These are phyloP conservation scores for Acleris laterana DNA, from an alignment of 2,888 invertebrate species.

Conservation along the genomic window DNA sequence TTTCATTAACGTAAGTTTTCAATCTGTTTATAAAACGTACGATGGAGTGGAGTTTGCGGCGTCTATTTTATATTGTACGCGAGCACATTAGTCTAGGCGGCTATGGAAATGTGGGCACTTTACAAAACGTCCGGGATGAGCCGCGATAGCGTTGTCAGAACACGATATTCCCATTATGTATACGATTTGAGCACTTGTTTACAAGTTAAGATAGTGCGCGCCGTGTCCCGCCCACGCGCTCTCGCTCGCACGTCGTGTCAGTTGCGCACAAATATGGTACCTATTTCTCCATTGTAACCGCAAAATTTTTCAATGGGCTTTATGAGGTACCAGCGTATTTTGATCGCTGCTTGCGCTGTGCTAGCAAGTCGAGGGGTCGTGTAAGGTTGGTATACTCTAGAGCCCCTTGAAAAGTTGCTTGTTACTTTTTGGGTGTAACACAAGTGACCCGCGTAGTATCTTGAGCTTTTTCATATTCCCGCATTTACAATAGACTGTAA, in stretches of 20 bases:
- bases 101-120: conserved; percentile 77
- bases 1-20: conserved; percentile 41
- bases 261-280: conserved; percentile 40
- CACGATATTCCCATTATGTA: conserved; percentile 85
- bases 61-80: conserved; percentile 61
- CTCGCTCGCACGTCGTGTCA: conserved; percentile 48
- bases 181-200: conserved; percentile 84
- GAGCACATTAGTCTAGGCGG: conserved; percentile 58
- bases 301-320: too few relatives aligned
- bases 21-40: conserved; percentile 6
- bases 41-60: conserved; percentile 50
- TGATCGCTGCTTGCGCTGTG: too few relatives aligned
- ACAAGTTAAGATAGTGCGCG: conserved; percentile 78
- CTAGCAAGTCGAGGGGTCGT: too few relatives aligned
- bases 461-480: too few relatives aligned
- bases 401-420: too few relatives aligned
- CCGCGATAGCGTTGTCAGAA: conserved; percentile 83
- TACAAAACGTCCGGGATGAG: conserved; percentile 83
- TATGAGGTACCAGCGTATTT: too few relatives aligned
- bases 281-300: conserved; percentile 39
- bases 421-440: too few relatives aligned
- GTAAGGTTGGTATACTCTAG: too few relatives aligned
- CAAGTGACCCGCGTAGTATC: too few relatives aligned
- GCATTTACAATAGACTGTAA: too few relatives aligned
- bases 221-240: conserved; percentile 68